Evolutionary conservation across 2,113 vertebrate species (phyloP).

Genomic region (Plestiodon gilberti): DNA sequence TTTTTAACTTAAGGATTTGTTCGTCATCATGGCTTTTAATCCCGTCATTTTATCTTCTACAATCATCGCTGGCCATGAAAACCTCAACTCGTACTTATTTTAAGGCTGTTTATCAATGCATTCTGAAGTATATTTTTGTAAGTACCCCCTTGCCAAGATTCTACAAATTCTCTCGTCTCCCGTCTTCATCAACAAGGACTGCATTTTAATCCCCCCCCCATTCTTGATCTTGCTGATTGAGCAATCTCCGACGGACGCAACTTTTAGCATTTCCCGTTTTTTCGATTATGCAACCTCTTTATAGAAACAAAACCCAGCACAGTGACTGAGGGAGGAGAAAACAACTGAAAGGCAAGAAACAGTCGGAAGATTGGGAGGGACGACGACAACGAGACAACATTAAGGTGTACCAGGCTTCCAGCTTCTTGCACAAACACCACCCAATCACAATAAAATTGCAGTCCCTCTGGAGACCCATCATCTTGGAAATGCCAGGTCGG

Average conservation of each 20-base stretch:
- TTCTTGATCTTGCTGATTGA: neutral
- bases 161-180: neutral
- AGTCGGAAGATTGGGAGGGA: neutral
- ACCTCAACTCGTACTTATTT: no score
- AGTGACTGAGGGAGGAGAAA: neutral
- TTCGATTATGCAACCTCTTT: neutral
- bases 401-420: neutral
- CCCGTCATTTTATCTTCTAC: no score
- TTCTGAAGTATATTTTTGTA: neutral
- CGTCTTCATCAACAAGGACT: neutral
- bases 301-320: neutral
- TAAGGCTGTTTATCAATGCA: neutral
- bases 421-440: neutral
- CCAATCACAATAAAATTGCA: slow-evolving; percentile 31
- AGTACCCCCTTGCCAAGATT: neutral
- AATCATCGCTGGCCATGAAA: no score
- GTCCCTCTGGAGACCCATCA: neutral
- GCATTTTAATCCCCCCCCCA: neutral
- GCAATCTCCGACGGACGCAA: neutral
- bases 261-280: neutral
- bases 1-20: no score
- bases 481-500: neutral
- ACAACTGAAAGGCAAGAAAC: neutral
- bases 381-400: neutral
- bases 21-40: no score